phyloP scores from a whole-genome alignment of 2,797 vertebrate species.

The Mallotus villosus region DNA sequence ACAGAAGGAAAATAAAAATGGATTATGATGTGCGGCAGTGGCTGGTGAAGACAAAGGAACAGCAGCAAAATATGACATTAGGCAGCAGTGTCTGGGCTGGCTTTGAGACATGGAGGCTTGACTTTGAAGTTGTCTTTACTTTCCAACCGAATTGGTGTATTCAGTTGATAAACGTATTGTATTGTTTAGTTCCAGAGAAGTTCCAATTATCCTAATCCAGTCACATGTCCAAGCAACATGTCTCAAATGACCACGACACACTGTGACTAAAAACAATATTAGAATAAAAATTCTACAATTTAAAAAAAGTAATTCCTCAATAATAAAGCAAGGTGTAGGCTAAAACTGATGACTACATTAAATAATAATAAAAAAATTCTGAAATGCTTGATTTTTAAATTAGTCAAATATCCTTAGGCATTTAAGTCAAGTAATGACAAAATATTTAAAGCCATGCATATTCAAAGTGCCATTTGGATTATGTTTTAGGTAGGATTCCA shows the following conservation, averaged over 20 bases:
- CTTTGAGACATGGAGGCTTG: constrained; percentile 48
- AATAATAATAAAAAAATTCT: constrained; percentile 56
- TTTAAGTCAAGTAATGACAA: constrained; percentile 14
- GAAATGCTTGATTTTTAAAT: constrained; percentile 50
- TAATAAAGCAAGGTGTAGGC: constrained; percentile 28
- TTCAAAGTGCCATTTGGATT: constrained; percentile 4
- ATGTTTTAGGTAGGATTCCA: too few species aligned
- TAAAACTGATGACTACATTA: constrained; percentile 43
- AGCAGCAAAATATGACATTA: constrained; percentile 49
- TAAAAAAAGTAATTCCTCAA: constrained; percentile 45
- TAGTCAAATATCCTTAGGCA: background rate
- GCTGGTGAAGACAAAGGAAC: constrained; percentile 60
- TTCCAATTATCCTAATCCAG: constrained; percentile 2
- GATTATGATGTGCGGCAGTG: constrained; percentile 80
- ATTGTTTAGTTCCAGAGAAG: constrained; percentile 7
- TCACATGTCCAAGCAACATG: constrained; percentile 19
- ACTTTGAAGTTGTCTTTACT: constrained; percentile 17
- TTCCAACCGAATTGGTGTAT: constrained; percentile 14
- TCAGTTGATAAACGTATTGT: constrained; percentile 14
- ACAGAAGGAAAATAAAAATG: constrained; percentile 85
- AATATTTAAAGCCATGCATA: constrained; percentile 16
- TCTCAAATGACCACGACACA: constrained; percentile 43
- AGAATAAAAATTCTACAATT: constrained; percentile 49
- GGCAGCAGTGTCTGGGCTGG: constrained; percentile 54
- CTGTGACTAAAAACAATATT: constrained; percentile 1